A percentile compares a stretch with the other conserved stretches of the same genome.
These are phyloP conservation scores for Recurvirostra avosetta DNA, from an alignment of 2,113 vertebrate genomes.

Conservation along the genomic window DNA sequence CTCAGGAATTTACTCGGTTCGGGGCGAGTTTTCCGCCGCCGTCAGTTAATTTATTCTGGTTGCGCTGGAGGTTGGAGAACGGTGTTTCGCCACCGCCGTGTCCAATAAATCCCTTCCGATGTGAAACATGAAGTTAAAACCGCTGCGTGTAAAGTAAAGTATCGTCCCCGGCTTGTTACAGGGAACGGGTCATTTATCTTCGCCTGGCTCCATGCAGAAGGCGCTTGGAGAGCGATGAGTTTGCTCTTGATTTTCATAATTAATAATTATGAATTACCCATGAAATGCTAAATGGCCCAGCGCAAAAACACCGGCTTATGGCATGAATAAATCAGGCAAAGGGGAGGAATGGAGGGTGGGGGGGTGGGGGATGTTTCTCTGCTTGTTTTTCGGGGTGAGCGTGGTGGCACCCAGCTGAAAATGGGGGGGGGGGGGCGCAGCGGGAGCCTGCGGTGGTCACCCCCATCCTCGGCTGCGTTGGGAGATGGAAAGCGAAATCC, in stretches of 20 bases:
- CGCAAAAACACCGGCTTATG: neutral
- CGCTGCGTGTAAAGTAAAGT: neutral
- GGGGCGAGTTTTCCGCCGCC: neutral
- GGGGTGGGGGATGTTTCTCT: too few species aligned
- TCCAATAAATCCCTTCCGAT: neutral
- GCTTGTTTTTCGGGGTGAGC: accelerated
- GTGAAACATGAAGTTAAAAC: neutral
- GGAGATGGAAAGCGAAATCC: neutral
- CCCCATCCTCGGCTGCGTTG: accelerated
- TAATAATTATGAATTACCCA: neutral
- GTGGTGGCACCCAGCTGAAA: neutral
- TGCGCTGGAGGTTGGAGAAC: neutral
- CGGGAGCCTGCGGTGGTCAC: too few species aligned
- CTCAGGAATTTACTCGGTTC: neutral
- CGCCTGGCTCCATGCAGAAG: neutral
- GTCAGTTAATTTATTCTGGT: neutral
- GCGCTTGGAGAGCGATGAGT: neutral
- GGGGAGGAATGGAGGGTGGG: accelerated
- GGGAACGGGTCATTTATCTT: neutral
- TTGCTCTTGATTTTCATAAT: neutral
- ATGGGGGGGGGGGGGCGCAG: too few species aligned
- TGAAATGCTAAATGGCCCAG: neutral
- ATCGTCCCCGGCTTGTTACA: neutral
- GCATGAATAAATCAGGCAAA: neutral
- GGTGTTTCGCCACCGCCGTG: neutral